These are phyloP conservation scores for Zaprionus ghesquierei DNA, from an alignment of 1,140 invertebrate species.

Conservation along the genomic window DNA sequence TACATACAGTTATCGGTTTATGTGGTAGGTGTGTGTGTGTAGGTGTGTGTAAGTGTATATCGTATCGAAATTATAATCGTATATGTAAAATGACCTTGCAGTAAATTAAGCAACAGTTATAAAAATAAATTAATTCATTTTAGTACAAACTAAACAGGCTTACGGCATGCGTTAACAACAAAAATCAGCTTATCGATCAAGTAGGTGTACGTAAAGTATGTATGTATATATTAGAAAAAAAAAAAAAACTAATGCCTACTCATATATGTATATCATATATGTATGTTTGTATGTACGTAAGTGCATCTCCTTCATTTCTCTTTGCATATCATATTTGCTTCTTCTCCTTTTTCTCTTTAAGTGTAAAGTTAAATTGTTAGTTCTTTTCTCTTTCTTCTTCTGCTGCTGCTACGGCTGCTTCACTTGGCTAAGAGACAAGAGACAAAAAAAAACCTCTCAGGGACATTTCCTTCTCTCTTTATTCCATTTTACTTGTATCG, in stretches of 20 bases:
- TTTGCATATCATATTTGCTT: background rate
- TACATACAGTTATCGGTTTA: background rate
- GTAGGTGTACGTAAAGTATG: background rate
- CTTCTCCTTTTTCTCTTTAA: background rate
- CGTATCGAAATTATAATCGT: slow-evolving; percentile 1
- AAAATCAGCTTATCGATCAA: slow-evolving; percentile 32
- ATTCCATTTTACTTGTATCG: background rate
- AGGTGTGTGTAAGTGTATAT: slow-evolving; percentile 11
- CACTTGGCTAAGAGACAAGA: too few species aligned
- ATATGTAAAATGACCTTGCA: slow-evolving; percentile 21
- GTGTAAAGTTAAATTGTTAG: slow-evolving; percentile 1
- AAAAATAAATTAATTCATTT: slow-evolving; percentile 71
- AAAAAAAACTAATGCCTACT: slow-evolving; percentile 29
- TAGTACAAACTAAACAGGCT: slow-evolving; percentile 66
- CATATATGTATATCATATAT: slow-evolving; percentile 8
- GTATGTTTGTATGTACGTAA: slow-evolving; percentile 36
- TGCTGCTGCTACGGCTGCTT: background rate
- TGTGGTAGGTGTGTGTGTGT: slow-evolving; percentile 10
- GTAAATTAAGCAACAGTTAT: slow-evolving; percentile 48
- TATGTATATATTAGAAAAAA: background rate
- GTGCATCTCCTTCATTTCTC: slow-evolving; percentile 34
- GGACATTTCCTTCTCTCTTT: background rate
- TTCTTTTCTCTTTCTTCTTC: background rate
- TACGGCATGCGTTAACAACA: slow-evolving; percentile 42
- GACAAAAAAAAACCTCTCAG: background rate